Evolutionary conservation across 2,113 vertebrate species (phyloP), one percentile per base, ranked within the genome.

Genomic region (Cygnus atratus): DNA sequence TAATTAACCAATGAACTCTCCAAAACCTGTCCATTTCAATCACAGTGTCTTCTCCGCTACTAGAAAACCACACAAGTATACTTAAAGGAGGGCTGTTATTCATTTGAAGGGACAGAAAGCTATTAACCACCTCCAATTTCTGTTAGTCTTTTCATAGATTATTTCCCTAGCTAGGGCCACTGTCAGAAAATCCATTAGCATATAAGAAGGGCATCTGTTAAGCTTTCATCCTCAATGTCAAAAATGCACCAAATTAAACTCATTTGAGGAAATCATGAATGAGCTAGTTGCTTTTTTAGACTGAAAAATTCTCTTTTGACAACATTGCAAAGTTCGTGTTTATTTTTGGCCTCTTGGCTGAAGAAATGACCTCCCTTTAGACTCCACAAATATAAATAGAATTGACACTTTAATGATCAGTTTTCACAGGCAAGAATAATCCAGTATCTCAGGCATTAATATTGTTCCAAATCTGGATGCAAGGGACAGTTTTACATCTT

Each of bases 281-380:
- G 33, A 96, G 71, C 63, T 41, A n/a, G 63, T 71, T 83, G 55
- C 63, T 73, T 88, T 96, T 97, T 91, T n/a, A 70, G 78, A 66
- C 18, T 26, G 71, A 87, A 95, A 92, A 54, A 85, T 66, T 95
- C 58, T 93, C 81, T 93, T 95, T 87, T 91, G 48, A 95, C 89
- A 85, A 33, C 54, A 85, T 44, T 73, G 75, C 71, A 88, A 91
- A 85, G 81, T 92, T 88, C 37, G 4, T 48, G 62, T 87, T 94
- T 95, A 92, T 95, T 94, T 95, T 94, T 66, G 75, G 74, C 44
- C 87, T 67, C 41, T 52, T 80, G 67, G 50, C 90, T 91, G 75
- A 71, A 59, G 78, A 93, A 93, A 87, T 83, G 14, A 83, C 82
- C 93, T 95, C 74, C 44, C 63, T 91, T 88, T 90, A 80, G 41